Conservation (phyloP, 2,888 invertebrate species). For the Drosophila differens region DNA sequence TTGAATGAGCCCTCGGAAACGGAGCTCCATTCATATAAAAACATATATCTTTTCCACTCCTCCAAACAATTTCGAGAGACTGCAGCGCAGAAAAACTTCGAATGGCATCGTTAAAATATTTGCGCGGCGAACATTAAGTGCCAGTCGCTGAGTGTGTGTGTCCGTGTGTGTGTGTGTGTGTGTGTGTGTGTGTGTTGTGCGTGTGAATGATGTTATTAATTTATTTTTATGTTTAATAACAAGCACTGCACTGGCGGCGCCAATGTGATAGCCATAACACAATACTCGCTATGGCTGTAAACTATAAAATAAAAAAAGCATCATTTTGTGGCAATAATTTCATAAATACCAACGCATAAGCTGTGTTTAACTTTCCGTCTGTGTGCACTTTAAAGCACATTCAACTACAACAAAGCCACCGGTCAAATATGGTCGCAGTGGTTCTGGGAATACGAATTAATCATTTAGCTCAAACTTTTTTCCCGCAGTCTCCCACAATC, state of each 20-base stretch:
- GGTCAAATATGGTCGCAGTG: conserved; percentile 1
- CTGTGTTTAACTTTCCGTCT: conserved; percentile 3
- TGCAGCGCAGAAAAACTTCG: conserved; percentile 25
- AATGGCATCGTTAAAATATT: conserved; percentile 69
- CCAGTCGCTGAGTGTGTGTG: conserved; percentile 46
- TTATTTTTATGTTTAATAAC: conserved; percentile 78
- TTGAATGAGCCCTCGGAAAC: conserved; percentile 23
- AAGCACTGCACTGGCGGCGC: conserved; percentile 51
- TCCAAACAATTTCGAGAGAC: conserved; percentile 5
- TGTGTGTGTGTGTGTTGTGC: not conserved
- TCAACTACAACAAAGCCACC: conserved; percentile 15
- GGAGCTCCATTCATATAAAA: conserved; percentile 28
- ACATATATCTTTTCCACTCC: not conserved
- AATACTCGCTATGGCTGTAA: conserved; percentile 48
- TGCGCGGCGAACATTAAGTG: conserved; percentile 63
- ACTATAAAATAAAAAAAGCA: conserved; percentile 27
- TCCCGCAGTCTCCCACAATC: conserved; percentile 9
- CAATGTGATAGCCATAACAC: conserved; percentile 56
- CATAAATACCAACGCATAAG: conserved; percentile 1
- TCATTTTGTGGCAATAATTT: conserved; percentile 18
- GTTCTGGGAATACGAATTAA: conserved; percentile 26
- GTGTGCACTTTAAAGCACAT: conserved; percentile 6
- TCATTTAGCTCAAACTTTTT: conserved; percentile 12
- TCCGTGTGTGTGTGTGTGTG: conserved; percentile 8
- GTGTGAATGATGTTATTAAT: conserved; percentile 59